phyloP scores from a whole-genome alignment of 2,113 vertebrate species.

The Anolis sagrei region DNA sequence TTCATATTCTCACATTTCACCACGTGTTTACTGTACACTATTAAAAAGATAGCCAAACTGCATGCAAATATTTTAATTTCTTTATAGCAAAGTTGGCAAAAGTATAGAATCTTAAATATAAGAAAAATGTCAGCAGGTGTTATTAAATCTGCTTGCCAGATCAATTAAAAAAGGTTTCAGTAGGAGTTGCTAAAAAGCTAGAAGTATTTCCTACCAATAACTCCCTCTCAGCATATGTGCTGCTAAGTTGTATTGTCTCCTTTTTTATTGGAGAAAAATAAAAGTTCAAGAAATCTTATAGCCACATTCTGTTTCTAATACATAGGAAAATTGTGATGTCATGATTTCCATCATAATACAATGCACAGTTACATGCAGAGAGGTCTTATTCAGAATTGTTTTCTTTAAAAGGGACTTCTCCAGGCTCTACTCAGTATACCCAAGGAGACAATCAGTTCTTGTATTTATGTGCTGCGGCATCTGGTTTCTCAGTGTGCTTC shows the following conservation, averaged over 20 bases:
- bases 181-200: slow-evolving; percentile 15
- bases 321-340: neutral
- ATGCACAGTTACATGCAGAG: no score
- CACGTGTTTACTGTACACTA: slow-evolving; percentile 5
- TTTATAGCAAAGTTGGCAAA: slow-evolving; percentile 5
- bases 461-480: no score
- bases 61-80: slow-evolving; percentile 22
- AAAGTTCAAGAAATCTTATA: neutral
- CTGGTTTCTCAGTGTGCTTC: no score
- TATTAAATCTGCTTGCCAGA: slow-evolving; percentile 17
- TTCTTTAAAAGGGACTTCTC: no score
- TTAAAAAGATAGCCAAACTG: slow-evolving; percentile 1
- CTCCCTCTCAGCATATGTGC: slow-evolving; percentile 23
- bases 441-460: no score
- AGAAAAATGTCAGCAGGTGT: slow-evolving; percentile 18
- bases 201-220: slow-evolving; percentile 21
- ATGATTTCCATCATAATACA: no score
- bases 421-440: no score
- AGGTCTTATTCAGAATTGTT: no score
- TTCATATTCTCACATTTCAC: neutral
- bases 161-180: neutral
- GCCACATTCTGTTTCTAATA: neutral
- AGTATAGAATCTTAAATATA: slow-evolving; percentile 11
- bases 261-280: neutral
- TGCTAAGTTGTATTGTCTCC: neutral